Base-by-base conservation (phyloP, 2,888 invertebrate species). In the Trissolcus japonicus region DNA sequence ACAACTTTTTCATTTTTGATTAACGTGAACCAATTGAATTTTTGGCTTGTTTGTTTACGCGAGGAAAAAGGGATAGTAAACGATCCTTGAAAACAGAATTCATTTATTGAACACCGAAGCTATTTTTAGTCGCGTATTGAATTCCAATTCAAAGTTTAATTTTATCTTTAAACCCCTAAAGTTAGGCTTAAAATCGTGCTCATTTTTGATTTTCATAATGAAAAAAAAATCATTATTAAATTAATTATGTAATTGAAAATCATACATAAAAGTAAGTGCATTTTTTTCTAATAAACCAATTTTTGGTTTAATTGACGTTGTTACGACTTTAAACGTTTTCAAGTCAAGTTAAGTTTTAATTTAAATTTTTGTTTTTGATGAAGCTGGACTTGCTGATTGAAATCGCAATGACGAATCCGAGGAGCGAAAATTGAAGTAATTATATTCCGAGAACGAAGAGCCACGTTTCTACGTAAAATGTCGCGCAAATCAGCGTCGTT, bases 71-170 rank as follows among this genome's bases (percentile, higher is more conserved):
- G 46, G 46, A 3, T 51, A 6, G 7, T 51, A 17, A 19, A 13
- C 14, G 19, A 7, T 48, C 7, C 29, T 62, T 53, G 53, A 66
- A 68, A 53, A 59, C 35, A 61, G 40, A 61, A 66, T 56, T 56
- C 60, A 60, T 67, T 60, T 74, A 56, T 66, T 56, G 66, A 61
- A 14, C 51, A 51, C 29, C 6, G 40, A 6, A 6, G 55, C 56
- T 74, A 74, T 57, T 67, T 67, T 62, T 74, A 74, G 74, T 40
- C 61, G 25, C n/a, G 53, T 65, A 69, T 76, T 69, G 76, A 55
- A 76, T 56, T 76, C 51, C 69, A 69, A 65, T 76, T 65, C 69
- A 67, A 65, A 61, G 69, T 76, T 75, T 75, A 75, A 75, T 69
- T 76, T 76, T 76, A 69, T 65, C 76, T 59, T 43, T 55, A 69